Percentiles rank a stretch among this genome's conserved stretches.
Evolutionary conservation across 1,140 invertebrate species (phyloP).

Genomic region (Phocides pigmalion): DNA sequence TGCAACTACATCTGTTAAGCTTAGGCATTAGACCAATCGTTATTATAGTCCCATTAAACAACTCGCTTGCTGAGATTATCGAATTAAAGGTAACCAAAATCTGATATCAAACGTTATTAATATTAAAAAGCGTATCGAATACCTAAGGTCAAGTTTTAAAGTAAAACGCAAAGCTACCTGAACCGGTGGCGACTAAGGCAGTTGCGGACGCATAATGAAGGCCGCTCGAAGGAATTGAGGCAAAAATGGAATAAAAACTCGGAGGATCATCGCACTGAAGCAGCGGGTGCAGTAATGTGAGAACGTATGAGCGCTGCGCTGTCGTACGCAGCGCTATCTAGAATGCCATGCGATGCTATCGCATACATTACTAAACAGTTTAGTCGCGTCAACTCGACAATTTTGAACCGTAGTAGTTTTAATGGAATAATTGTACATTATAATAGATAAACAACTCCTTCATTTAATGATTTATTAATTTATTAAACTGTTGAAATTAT

Average conservation of each 20-base stretch:
- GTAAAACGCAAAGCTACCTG: constrained; percentile 74
- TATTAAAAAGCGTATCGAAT: constrained; percentile 74
- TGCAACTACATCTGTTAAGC: constrained; percentile 48
- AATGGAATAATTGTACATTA: not conserved
- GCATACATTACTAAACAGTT: constrained; percentile 19
- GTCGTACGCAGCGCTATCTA: constrained; percentile 15
- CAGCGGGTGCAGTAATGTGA: constrained; percentile 60
- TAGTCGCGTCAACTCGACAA: not conserved
- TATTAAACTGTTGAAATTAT: too few species aligned
- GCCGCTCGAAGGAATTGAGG: constrained; percentile 68
- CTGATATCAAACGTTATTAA: constrained; percentile 62
- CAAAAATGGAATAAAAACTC: constrained; percentile 75
- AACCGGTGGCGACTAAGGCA: constrained; percentile 67
- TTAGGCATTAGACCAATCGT: constrained; percentile 55
- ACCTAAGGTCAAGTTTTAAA: constrained; percentile 76
- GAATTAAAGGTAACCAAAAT: constrained; percentile 68
- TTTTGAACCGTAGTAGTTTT: not conserved
- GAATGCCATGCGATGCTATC: not conserved
- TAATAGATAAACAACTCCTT: too few species aligned
- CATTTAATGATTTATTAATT: too few species aligned
- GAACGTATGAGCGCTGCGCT: constrained; percentile 38
- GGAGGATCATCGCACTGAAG: constrained; percentile 72
- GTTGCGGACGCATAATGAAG: constrained; percentile 77
- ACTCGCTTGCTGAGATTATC: constrained; percentile 67
- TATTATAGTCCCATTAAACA: constrained; percentile 47